Evolutionary conservation across 2,888 invertebrate species (phyloP).

Genomic region (Ypsolopha scabrella): DNA sequence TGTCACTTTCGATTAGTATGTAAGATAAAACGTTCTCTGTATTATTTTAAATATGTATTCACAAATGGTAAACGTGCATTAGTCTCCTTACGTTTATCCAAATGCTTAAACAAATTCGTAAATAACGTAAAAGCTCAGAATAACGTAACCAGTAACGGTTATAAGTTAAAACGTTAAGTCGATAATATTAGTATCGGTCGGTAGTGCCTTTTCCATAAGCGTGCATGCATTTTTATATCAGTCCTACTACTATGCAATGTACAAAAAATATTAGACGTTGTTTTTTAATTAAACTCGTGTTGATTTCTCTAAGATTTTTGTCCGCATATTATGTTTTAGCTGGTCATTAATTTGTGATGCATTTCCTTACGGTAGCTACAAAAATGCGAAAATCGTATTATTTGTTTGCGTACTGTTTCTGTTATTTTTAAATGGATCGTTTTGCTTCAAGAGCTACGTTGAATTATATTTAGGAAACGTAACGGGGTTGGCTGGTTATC

Average conservation of each 20-base stretch:
- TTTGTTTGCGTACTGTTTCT: neutral
- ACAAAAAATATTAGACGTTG: constrained; percentile 21
- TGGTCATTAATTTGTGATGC: constrained; percentile 21
- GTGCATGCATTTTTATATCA: constrained; percentile 30
- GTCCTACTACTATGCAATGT: constrained; percentile 21
- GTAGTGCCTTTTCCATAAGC: constrained; percentile 12
- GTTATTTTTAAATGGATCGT: neutral
- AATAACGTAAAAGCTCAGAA: neutral
- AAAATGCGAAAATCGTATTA: neutral
- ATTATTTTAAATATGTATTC: too few relatives aligned
- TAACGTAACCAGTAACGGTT: neutral
- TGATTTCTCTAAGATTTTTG: constrained; percentile 21
- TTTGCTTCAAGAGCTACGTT: neutral
- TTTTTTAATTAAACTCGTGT: constrained; percentile 19
- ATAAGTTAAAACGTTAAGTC: neutral
- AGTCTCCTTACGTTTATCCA: neutral
- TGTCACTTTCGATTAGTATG: too few relatives aligned
- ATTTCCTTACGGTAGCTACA: constrained; percentile 20
- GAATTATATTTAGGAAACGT: neutral
- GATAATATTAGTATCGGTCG: neutral
- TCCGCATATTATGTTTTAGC: constrained; percentile 21
- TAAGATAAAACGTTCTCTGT: too few relatives aligned
- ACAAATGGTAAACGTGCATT: too few relatives aligned
- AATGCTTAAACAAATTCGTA: neutral
- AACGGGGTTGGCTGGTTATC: neutral